Evolutionary conservation across 2,113 vertebrate species (phyloP).

Genomic region (Glaucidium brasilianum): DNA sequence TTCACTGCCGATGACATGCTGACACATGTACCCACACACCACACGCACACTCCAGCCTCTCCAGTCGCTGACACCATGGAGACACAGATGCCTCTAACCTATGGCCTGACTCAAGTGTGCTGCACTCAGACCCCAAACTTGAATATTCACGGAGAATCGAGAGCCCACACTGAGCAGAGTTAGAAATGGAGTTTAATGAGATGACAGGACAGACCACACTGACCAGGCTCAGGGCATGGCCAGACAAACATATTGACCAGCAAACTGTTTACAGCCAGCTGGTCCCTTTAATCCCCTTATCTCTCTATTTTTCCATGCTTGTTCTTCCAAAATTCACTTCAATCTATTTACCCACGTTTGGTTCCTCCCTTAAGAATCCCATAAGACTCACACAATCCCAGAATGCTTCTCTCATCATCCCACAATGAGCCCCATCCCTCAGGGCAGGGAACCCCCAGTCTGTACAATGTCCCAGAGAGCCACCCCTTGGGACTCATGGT

Average conservation of each 20-base stretch:
- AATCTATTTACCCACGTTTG: not conserved
- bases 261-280: not conserved
- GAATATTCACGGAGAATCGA: accelerated
- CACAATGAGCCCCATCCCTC: not conserved
- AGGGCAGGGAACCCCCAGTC: not conserved
- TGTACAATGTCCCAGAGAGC: not conserved
- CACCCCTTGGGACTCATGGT: accelerated
- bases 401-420: not conserved
- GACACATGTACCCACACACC: not conserved
- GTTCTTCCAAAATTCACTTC: not conserved
- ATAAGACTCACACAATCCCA: not conserved
- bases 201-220: not conserved
- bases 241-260: not conserved
- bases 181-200: not conserved
- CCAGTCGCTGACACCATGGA: not conserved
- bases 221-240: not conserved
- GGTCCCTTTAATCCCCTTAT: not conserved
- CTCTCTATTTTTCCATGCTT: not conserved
- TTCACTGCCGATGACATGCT: not conserved
- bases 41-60: accelerated
- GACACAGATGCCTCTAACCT: not conserved
- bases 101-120: not conserved
- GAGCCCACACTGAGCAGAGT: not conserved
- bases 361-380: not conserved
- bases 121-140: not conserved